Conservation (phyloP, 2,113 vertebrate genomes). For the Apus apus region DNA sequence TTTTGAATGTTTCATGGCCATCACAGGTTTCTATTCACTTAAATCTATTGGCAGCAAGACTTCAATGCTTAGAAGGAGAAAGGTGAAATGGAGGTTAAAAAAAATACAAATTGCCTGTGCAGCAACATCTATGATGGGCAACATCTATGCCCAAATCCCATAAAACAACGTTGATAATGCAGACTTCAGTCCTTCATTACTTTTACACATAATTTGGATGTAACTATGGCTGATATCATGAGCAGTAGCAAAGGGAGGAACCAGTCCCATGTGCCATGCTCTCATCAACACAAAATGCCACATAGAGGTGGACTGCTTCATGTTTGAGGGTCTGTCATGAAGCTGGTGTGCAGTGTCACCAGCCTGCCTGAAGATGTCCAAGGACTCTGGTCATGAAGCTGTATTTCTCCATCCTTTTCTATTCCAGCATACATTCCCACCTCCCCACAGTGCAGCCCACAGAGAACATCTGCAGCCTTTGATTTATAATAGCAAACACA, state of each 20-base stretch:
- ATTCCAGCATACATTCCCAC: background rate
- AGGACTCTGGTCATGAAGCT: background rate
- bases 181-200: background rate
- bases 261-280: background rate
- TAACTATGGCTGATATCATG: background rate
- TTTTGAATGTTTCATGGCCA: constrained; percentile 43
- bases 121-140: too few relatives aligned
- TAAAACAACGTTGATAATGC: background rate
- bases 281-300: background rate
- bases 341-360: background rate
- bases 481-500: background rate
- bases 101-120: background rate
- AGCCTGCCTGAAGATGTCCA: background rate
- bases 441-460: background rate
- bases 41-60: background rate
- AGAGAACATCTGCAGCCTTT: background rate
- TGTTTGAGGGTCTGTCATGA: background rate
- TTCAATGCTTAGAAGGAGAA: background rate
- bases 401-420: background rate
- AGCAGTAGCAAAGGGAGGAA: background rate
- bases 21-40: constrained; percentile 33
- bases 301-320: background rate
- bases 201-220: background rate
- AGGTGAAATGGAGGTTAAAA: constrained; percentile 33
- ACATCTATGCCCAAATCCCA: background rate